phyloP scores from a whole-genome alignment of 2,113 vertebrate species.

The Perccottus glenii region DNA sequence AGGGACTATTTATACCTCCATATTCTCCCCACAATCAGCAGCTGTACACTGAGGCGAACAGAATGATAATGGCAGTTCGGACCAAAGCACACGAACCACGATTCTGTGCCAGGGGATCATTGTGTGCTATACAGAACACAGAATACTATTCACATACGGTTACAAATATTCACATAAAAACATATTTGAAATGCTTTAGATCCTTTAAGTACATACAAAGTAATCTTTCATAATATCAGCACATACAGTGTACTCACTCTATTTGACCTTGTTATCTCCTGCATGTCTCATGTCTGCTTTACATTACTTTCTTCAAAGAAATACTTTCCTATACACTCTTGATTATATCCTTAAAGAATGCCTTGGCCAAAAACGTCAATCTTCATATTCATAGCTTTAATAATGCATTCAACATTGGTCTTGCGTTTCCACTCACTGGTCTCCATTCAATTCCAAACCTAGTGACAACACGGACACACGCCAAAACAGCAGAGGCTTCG shows the following conservation, averaged over 20 bases:
- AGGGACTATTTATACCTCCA: conserved; percentile 41
- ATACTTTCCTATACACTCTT: no score
- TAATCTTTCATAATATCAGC: no score
- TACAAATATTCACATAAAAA: not conserved
- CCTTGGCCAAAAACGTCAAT: no score
- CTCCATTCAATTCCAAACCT: conserved; percentile 9
- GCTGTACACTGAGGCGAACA: conserved; percentile 34
- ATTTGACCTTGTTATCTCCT: not conserved
- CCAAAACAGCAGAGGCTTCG: conserved; percentile 9
- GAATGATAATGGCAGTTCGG: conserved; percentile 24
- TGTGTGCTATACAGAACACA: not conserved
- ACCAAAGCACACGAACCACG: not conserved
- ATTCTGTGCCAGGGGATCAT: not conserved
- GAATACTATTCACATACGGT: not conserved
- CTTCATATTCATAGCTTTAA: not conserved
- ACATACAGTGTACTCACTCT: not conserved
- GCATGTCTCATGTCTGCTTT: not conserved
- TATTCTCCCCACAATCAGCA: conserved; percentile 25
- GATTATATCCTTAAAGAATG: no score
- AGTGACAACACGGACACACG: conserved; percentile 18
- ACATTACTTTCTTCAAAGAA: not conserved
- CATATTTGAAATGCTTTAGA: no score
- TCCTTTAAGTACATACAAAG: no score
- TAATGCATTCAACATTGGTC: conserved; percentile 13
- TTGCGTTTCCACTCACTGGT: conserved; percentile 16